Conservation (phyloP, 2,888 invertebrate species). For the Drosophila kanekoi region DNA sequence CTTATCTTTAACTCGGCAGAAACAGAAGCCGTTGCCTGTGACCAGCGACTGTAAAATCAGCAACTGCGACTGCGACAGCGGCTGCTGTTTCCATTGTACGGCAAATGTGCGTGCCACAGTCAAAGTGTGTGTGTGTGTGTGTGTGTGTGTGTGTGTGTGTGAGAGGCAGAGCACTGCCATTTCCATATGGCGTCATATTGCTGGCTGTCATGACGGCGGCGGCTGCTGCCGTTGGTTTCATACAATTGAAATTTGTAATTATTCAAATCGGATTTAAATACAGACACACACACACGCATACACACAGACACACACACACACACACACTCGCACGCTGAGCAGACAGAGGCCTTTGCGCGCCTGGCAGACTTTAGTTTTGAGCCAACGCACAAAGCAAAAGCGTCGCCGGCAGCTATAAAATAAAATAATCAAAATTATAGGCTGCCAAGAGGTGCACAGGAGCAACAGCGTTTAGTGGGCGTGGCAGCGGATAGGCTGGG, state of each 20-base stretch:
- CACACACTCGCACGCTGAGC: slow-evolving; percentile 3
- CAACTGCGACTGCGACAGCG: slow-evolving; percentile 22
- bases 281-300: slow-evolving; percentile 41
- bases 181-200: slow-evolving; percentile 78
- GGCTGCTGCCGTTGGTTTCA: slow-evolving; percentile 58
- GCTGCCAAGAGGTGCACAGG: slow-evolving; percentile 28
- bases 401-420: slow-evolving; percentile 29
- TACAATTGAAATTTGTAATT: slow-evolving; percentile 80
- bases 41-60: slow-evolving; percentile 52
- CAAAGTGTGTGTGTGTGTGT: slow-evolving; percentile 8
- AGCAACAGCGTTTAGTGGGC: slow-evolving; percentile 1
- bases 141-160: slow-evolving; percentile 22
- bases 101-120: slow-evolving; percentile 54
- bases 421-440: slow-evolving; percentile 61
- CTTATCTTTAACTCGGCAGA: slow-evolving; percentile 68
- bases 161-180: slow-evolving; percentile 49
- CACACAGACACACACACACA: slow-evolving; percentile 19
- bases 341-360: slow-evolving; percentile 15
- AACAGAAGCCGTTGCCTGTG: slow-evolving; percentile 53
- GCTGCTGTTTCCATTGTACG: slow-evolving; percentile 59
- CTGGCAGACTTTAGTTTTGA: slow-evolving; percentile 48
- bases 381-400: slow-evolving; percentile 21
- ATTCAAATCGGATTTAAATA: slow-evolving; percentile 77
- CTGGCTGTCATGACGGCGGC: slow-evolving; percentile 53
- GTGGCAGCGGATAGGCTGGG: not conserved